phyloP scores from a whole-genome alignment of 2,113 vertebrate species.

The Taxidea taxus region DNA sequence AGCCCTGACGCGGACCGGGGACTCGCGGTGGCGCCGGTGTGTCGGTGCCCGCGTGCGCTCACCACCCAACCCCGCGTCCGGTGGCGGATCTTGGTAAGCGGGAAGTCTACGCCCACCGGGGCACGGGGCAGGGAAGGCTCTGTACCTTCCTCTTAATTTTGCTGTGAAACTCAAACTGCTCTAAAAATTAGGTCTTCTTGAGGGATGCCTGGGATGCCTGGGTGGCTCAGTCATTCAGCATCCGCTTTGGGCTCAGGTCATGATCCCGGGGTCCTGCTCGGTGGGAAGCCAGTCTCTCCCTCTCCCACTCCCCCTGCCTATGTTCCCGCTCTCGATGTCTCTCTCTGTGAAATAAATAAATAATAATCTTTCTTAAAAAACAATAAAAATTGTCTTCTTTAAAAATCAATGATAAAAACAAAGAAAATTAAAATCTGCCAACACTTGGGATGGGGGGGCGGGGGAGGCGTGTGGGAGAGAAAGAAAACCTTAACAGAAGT shows the following conservation, averaged over 20 bases:
- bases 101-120: not conserved
- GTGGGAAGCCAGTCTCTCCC: not conserved
- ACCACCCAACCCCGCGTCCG: rapidly evolving
- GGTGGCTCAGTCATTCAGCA: not conserved
- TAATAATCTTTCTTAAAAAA: not conserved
- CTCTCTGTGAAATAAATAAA: not conserved
- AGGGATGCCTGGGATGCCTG: no score
- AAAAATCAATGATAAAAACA: not conserved
- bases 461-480: not conserved
- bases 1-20: rapidly evolving
- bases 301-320: not conserved
- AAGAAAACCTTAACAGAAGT: not conserved
- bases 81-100: not conserved
- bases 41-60: not conserved
- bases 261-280: not conserved
- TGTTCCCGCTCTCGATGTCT: not conserved
- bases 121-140: not conserved
- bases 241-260: not conserved
- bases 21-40: rapidly evolving
- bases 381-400: not conserved
- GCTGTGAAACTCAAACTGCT: not conserved
- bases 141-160: not conserved
- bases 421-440: not conserved
- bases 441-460: not conserved
- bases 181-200: not conserved